A percentile compares a stretch with the other conserved stretches of the same genome.
Conservation (phyloP, 2,888 invertebrate species). For the Xanthorhoe designata region DNA sequence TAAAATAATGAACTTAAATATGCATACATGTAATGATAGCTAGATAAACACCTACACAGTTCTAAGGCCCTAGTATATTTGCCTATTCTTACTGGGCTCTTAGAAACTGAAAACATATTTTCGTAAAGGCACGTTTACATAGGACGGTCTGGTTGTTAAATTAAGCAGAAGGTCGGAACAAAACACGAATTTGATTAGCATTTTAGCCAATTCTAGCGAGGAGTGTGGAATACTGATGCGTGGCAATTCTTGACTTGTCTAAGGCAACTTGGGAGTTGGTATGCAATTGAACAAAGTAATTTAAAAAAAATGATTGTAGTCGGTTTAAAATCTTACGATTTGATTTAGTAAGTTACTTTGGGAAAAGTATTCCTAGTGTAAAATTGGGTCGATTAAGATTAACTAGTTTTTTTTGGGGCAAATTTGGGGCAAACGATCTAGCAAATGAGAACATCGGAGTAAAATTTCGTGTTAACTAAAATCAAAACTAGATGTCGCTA, state of each 20-base stretch:
- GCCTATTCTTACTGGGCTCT: constrained; percentile 14
- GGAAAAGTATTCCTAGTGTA: too few species aligned
- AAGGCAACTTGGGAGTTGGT: background rate
- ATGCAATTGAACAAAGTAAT: too few species aligned
- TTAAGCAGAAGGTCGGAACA: constrained; percentile 58
- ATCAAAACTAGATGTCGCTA: too few species aligned
- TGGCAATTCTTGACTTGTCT: constrained; percentile 25
- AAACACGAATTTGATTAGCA: constrained; percentile 64
- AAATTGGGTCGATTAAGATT: too few species aligned
- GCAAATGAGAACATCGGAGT: too few species aligned
- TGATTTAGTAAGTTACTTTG: too few species aligned
- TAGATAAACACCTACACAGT: constrained; percentile 1
- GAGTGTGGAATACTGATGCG: constrained; percentile 54
- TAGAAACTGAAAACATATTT: constrained; percentile 51
- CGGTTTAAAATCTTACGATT: too few species aligned
- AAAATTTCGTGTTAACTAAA: too few species aligned
- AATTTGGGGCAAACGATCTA: too few species aligned
- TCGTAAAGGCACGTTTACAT: constrained; percentile 55
- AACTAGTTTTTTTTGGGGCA: too few species aligned
- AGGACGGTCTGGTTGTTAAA: constrained; percentile 55
- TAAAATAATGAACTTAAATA: too few species aligned
- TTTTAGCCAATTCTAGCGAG: constrained; percentile 50
- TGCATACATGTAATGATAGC: background rate
- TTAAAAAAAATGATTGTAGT: too few species aligned
- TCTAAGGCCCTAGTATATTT: constrained; percentile 7